Evolutionary conservation across 2,113 vertebrate genomes (phyloP), one percentile per base, ranked within the genome.

Genomic region (Astur gentilis): DNA sequence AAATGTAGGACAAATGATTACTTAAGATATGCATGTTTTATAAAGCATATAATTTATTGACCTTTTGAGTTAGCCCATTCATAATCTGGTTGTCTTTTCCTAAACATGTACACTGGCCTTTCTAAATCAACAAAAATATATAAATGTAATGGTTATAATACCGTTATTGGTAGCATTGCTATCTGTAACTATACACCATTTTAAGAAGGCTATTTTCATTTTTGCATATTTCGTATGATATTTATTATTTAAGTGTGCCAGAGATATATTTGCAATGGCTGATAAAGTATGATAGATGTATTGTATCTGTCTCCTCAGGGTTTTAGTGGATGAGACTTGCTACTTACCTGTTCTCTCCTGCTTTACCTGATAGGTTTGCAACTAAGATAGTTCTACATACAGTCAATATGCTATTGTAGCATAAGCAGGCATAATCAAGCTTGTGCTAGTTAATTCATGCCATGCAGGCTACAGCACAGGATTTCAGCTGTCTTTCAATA

Each of bases 1-100:
- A 93, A 94, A 83, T 58, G 12, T 87, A 93, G 47, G 57, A 93
- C 76, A 97, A 96, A 93, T 89, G 22, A 44, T 96, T 95, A 55
- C 61, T 96, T 96, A 88, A 95, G 67, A 64, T 87, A 80, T 78
- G 34, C 47, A n/a, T 88, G 26, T 87, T 95, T 96, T 89, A 69
- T 89, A 83, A 80, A 93, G 18, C 70, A 44, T 79, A 16, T 69
- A 6, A 38, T 79, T 55, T 84, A 52, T 58, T 92, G 58, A 34
- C 78, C 87, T 92, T 92, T 57, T 67, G 81, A 96, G 61, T 66
- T 92, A 81, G 26, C 34, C 83, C 72, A 52, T 97, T 96, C 42
- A 81, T 93, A 87, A 91, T 36, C 22, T 45, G 19, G 4, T 72
- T 85, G 21, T 80, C 70, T 80, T 92, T 84, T 83, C 34, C 36